Base-by-base conservation (phyloP, 2,888 invertebrate species). In the Tetropium fuscum region DNA sequence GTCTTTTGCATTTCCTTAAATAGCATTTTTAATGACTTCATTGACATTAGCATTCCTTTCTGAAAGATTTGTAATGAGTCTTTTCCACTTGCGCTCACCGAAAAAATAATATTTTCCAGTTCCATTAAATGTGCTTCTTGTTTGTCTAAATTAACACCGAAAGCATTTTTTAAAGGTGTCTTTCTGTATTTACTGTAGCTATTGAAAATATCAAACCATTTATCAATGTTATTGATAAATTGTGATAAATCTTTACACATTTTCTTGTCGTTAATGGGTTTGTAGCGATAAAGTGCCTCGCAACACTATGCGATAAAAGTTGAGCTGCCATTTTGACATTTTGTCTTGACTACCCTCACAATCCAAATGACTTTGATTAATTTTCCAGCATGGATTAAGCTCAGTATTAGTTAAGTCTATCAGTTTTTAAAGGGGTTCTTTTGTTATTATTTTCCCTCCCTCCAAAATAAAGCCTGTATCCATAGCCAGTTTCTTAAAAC, bases 221-320 rank as follows among this genome's bases (percentile, higher is more conserved):
- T 18, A 45, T 58, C 47, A 3, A 58, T 10, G 27, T 45, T 38
- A 16, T 15, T 7, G 8, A 58, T 58, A 54, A 58, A 54, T n/a
- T n/a, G n/a, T n/a, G n/a, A n/a, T n/a, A n/a, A n/a, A n/a, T n/a
- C n/a, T 32, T 30, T 43, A 13, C 51, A 34, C 18, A 41, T n/a
- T 7, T 27, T n/a, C 27, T 30, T 5, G 30, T 10, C 5, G 13
- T 30, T 41, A 11, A 43, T 53, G 19, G 44, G 43, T 34, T 58
- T 53, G 19, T 53, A 32, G n/a, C 19, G 3, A 2, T 53, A 2
- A 27, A 43, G 40, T 11, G 45, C 54, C n/a, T n/a, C n/a, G n/a
- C n/a, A 68, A 66, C 64, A 5, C 66, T 64, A 41, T 71, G 60
- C 0, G 72, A 71, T 10, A 72, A 41, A 7, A 74, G 55, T 60